Percentiles rank a stretch among this genome's conserved stretches.
Conservation (phyloP, 1,140 invertebrate species). For the Schlechtendalia chinensis region DNA sequence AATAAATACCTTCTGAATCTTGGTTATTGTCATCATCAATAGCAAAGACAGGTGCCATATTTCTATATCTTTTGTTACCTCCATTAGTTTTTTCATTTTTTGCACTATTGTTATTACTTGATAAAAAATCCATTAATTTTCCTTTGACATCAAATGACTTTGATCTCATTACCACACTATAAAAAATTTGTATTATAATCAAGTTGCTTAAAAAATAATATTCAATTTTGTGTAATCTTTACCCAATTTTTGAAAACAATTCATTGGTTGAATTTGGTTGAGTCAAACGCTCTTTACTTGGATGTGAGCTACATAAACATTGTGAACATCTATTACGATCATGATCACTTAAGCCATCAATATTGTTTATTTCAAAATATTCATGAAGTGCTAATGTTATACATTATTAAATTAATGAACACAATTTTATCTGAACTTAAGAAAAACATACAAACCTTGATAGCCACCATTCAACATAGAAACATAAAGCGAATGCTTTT, state of each 20-base stretch:
- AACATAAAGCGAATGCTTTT: constrained; percentile 89
- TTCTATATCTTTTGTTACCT: constrained; percentile 83
- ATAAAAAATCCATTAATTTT: constrained; percentile 91
- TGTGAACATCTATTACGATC: constrained; percentile 31
- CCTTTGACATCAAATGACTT: constrained; percentile 90
- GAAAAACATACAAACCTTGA: constrained; percentile 59
- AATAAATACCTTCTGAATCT: constrained; percentile 51
- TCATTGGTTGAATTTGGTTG: constrained; percentile 44
- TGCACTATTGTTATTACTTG: constrained; percentile 70
- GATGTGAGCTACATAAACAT: constrained; percentile 1
- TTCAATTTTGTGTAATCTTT: background rate
- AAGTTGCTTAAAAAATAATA: background rate
- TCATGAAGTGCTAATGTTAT: constrained; percentile 22
- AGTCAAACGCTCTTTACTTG: constrained; percentile 19
- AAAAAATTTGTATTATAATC: constrained; percentile 49
- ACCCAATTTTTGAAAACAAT: constrained; percentile 44
- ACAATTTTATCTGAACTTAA: background rate
- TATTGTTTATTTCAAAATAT: constrained; percentile 46
- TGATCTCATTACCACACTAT: constrained; percentile 62
- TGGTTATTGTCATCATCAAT: constrained; percentile 80
- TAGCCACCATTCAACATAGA: constrained; percentile 91
- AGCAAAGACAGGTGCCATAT: constrained; percentile 89
- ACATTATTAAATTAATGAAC: background rate
- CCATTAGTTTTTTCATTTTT: constrained; percentile 71
- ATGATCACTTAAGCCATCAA: constrained; percentile 45